Base-by-base conservation (phyloP, 2,113 vertebrate species). In the Ranitomeya imitator region DNA sequence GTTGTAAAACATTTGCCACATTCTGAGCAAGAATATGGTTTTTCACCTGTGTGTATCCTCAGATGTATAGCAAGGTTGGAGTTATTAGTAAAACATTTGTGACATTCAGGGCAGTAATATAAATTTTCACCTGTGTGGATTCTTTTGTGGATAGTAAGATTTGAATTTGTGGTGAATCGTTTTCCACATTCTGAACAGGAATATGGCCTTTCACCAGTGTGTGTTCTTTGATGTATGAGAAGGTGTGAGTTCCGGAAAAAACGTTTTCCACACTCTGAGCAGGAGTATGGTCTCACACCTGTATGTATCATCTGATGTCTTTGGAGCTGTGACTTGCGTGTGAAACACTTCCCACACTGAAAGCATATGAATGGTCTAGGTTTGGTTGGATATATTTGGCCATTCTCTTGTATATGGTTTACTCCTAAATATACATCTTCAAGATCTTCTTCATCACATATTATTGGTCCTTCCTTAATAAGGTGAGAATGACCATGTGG, bases 1-100 rank as follows among this genome's bases (percentile, higher is more conserved):
- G 85, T 88, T 16, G 90, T 91, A n/a, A 93, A 93, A 81, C 73
- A 90, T 85, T 92, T 92, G 15, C 92, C 89, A 18, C 90, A 91
- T 0, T 90, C 85, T 13, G 77, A 87, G 7, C 93, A 93, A 0
- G 19, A 61, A 0, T 91, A 93, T 5, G 90, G 79, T 80, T 60
- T 59, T 6, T 80, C 79, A 1, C 54, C 79, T 19, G 79, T 60
- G 26, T 80, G 79, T 4, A 60, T 59, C 26, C 57, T 60, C 6
- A 59, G 14, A 37, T 80, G 79, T 18, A 60, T 80, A 10, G 54
- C 57, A 19, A 80, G 79, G 19, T 59, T 60, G 7, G 79, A 80
- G 79, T 80, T 60, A 60, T 57, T 80, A 4, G 57, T 60, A 37
- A 80, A 80, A 60, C 79, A 60, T 26, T 80, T 80, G 23, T 57